Percentiles rank a stretch among this genome's conserved stretches.
phyloP scores from a whole-genome alignment of 2,888 invertebrate species.

The Cancer borealis region DNA sequence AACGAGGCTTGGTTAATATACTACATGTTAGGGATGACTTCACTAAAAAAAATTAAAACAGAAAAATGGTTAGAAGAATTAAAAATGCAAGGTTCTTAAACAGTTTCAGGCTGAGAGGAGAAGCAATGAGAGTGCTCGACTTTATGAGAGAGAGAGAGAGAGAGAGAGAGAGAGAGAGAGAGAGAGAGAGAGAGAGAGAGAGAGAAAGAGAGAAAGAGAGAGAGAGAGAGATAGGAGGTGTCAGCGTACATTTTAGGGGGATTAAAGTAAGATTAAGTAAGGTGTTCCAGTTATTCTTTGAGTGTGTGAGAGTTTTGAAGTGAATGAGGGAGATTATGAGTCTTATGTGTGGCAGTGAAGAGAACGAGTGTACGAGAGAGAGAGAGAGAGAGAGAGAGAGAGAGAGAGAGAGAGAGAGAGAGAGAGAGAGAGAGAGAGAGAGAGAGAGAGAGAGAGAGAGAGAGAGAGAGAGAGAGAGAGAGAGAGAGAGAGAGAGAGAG shows the following conservation, averaged over 20 bases:
- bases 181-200: no score
- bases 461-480: neutral
- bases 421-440: constrained; percentile 28
- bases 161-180: no score
- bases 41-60: neutral
- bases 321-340: no score
- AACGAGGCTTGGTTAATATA: neutral
- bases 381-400: neutral
- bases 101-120: neutral
- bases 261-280: no score
- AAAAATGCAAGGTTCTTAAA: neutral
- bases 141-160: neutral
- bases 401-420: constrained; percentile 1
- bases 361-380: neutral
- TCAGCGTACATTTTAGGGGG: no score
- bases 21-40: neutral
- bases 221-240: neutral
- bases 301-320: no score
- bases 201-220: neutral
- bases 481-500: neutral
- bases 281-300: no score
- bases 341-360: no score
- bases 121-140: neutral
- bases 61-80: neutral
- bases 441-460: constrained; percentile 27